A percentile compares a stretch with the other conserved stretches of the same genome.
These are phyloP conservation scores for Lampris incognitus DNA, from an alignment of 2,113 vertebrate genomes.

Conservation along the genomic window DNA sequence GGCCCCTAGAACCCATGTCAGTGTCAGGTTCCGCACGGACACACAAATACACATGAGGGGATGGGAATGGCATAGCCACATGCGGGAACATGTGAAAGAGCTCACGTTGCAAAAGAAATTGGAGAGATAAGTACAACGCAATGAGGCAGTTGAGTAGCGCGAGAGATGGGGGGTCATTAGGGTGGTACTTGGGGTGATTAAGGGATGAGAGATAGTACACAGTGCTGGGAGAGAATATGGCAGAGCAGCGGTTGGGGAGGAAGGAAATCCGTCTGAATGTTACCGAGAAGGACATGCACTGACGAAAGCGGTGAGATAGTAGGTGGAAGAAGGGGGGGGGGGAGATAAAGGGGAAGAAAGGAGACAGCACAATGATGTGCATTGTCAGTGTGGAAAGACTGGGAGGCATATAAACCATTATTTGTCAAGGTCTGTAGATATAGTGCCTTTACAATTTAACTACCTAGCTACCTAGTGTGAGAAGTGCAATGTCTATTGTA, in stretches of 20 bases:
- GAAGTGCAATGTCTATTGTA: too few relatives aligned
- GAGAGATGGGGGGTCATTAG: constrained; percentile 10
- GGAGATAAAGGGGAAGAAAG: not conserved
- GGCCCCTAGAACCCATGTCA: constrained; percentile 10
- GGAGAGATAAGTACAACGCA: not conserved
- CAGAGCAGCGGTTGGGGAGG: not conserved
- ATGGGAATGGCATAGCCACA: constrained; percentile 13
- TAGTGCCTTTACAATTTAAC: not conserved
- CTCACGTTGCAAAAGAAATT: too few relatives aligned
- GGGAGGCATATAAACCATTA: not conserved
- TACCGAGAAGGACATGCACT: not conserved
- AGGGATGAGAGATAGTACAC: not conserved
- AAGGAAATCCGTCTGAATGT: constrained; percentile 3
- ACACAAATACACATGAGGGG: not conserved
- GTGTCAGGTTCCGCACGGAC: not conserved
- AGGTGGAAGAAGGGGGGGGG: not conserved
- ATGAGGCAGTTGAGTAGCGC: not conserved
- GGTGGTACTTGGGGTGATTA: constrained; percentile 1
- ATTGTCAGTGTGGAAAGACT: not conserved
- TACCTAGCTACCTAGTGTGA: not conserved
- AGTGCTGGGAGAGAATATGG: not conserved
- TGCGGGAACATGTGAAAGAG: not conserved
- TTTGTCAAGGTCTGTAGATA: not conserved
- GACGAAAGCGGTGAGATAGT: not conserved
- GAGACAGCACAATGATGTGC: not conserved